phyloP scores from a whole-genome alignment of 2,113 vertebrate species.

The Indicator maculatus region DNA sequence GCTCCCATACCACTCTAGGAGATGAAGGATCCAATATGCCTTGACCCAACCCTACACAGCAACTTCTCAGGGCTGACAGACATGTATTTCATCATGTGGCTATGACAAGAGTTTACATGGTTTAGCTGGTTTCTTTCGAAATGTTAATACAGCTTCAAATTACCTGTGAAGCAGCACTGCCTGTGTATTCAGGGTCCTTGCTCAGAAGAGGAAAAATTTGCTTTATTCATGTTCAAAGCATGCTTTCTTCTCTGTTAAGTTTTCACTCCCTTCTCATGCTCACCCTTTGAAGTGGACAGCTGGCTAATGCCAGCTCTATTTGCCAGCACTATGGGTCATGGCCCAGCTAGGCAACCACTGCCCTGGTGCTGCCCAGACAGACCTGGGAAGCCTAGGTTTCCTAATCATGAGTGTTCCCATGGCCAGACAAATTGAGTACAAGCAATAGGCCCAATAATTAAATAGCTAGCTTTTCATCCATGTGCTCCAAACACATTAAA shows the following conservation, averaged over 20 bases:
- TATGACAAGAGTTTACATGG: not conserved
- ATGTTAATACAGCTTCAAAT: not conserved
- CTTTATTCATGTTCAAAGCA: not conserved
- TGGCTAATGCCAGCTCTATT: not conserved
- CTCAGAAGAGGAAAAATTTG: not conserved
- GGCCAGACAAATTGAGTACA: not conserved
- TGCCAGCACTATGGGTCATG: not conserved
- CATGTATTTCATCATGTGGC: not conserved
- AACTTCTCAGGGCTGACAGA: not conserved
- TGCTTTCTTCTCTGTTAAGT: not conserved
- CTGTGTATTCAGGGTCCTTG: not conserved
- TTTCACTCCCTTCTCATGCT: not conserved
- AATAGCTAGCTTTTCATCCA: not conserved
- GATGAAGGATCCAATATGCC: not conserved
- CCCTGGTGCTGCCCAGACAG: not conserved
- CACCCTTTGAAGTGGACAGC: not conserved
- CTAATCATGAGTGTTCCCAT: not conserved
- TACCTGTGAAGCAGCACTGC: not conserved
- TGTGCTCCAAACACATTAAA: not conserved
- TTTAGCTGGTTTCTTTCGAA: conserved; percentile 34
- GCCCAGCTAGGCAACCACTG: not conserved
- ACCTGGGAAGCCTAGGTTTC: not conserved
- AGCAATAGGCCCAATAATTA: not conserved
- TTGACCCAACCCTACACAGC: not conserved
- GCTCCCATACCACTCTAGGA: not conserved